Evolutionary conservation across 2,797 vertebrate species (phyloP), one percentile per base, ranked within the genome.

Genomic region (Melanotaenia maccullochi): DNA sequence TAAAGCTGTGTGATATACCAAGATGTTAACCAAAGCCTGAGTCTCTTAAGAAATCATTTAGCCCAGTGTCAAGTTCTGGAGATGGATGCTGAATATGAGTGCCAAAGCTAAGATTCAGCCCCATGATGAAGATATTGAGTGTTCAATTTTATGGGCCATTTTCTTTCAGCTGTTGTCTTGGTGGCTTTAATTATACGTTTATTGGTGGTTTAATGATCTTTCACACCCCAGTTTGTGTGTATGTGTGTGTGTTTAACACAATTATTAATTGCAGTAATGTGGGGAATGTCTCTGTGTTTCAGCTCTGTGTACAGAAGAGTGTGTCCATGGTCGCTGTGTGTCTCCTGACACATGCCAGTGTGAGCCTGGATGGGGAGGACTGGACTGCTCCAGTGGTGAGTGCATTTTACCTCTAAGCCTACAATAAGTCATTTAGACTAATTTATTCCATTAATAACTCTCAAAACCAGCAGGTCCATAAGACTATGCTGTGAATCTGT

Each of bases 341-440:
- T 99, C 98, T 81, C 98, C 98, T 0, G 98, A 99, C 85, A 98
- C 97, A 16, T 99, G 98, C 92, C 97, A 97, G 84, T 99, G 98
- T 52, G 98, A 99, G 85, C 98, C 98, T 0, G 98, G 98, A 74
- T 99, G 98, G 98, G 98, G 98, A 80, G 98, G 98, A 32, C 95
- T 96, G 8, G 98, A 99, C 88, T 99, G 98, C 91, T 99, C 98
- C 25, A 99, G 98, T 82, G 98, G 98, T 99, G 93, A 99, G 98
- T 98, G 71, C 70, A 52, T 74, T 73, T 76, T 56, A 54, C 35
- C 64, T 65, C 63, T 71, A 54, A 76, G 73, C 61, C 67, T 73
- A 22, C 71, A 81, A 83, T 85, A 76, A 84, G 36, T 75, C 73
- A 73, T 71, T 71, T 82, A 79, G 81, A 89, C 76, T 86, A 63